Conservation (phyloP, 1,140 invertebrate species). For the Hyposmocoma kahamanoa region DNA sequence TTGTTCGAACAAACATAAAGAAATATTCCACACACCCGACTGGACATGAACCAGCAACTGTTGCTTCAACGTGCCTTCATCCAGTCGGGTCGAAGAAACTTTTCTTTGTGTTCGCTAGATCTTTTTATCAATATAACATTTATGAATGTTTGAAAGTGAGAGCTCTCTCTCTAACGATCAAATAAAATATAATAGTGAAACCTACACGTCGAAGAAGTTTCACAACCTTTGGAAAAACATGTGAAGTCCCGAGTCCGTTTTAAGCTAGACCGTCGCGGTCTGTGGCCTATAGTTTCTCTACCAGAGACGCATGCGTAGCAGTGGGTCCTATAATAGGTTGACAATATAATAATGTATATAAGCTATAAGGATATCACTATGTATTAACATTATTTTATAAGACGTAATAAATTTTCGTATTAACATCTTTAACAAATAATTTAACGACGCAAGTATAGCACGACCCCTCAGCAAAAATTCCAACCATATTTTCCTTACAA, state of each 20-base stretch:
- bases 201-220: background rate
- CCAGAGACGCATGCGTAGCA: background rate
- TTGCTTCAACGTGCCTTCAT: too few species aligned
- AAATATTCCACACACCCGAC: too few species aligned
- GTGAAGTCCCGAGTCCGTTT: background rate
- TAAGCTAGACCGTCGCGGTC: background rate
- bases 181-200: too few species aligned
- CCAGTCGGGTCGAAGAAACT: too few species aligned
- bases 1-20: too few species aligned
- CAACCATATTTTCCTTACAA: conserved; percentile 42
- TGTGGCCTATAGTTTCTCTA: background rate
- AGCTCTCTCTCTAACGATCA: too few species aligned
- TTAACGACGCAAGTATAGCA: background rate
- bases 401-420: background rate
- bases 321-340: background rate
- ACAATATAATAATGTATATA: background rate
- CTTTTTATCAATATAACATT: too few species aligned
- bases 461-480: conserved; percentile 32
- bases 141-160: too few species aligned
- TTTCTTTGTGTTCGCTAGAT: too few species aligned
- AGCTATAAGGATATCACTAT: background rate
- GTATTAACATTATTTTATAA: background rate
- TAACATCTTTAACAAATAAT: background rate
- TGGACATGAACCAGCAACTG: too few species aligned
- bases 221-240: background rate